Evolutionary conservation across 2,113 vertebrate species (phyloP).

Genomic region (Tetrao urogallus): DNA sequence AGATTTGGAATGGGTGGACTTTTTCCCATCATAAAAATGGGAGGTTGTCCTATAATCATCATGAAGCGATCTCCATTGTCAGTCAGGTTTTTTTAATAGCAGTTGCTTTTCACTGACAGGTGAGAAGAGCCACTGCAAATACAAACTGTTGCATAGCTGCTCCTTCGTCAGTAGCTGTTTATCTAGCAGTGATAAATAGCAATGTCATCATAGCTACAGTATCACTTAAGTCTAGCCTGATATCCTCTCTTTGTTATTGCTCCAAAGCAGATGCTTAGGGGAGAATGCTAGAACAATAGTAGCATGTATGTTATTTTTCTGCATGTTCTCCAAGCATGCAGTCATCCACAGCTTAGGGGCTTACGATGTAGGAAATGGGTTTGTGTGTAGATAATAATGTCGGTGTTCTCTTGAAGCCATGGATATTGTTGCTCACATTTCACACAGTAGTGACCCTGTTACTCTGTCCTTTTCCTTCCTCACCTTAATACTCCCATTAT

Average conservation of each 20-base stretch:
- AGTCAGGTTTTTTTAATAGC: not conserved
- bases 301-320: not conserved
- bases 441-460: not conserved
- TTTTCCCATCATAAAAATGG: not conserved
- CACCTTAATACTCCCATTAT: not conserved
- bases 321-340: not conserved
- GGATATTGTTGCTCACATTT: fast-evolving
- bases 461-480: not conserved
- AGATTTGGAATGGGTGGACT: not conserved
- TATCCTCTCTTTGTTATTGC: not conserved
- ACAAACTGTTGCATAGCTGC: not conserved
- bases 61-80: not conserved
- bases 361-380: not conserved
- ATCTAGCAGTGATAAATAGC: not conserved
- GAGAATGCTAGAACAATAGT: not conserved
- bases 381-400: not conserved
- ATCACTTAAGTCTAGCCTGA: not conserved
- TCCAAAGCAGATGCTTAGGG: not conserved
- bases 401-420: not conserved
- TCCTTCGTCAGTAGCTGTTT: not conserved
- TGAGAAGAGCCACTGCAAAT: not conserved
- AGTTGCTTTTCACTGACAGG: not conserved
- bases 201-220: not conserved
- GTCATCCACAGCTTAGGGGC: not conserved
- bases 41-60: not conserved